Percentiles rank a stretch among this genome's conserved stretches.
Evolutionary conservation across 2,888 invertebrate genomes (phyloP).

Genomic region (Heliconius cydno): DNA sequence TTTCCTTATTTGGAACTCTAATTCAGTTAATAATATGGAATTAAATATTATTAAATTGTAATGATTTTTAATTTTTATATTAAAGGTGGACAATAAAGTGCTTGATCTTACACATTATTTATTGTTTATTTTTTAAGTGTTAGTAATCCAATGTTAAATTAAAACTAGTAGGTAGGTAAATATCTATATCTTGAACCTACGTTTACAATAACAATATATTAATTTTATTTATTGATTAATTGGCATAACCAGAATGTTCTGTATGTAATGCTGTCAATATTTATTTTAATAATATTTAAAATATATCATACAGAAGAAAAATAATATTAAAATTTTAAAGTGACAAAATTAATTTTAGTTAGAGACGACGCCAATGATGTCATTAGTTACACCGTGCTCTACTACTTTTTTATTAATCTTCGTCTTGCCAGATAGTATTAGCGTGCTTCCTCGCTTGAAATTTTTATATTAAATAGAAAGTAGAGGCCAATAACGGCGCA

Average conservation of each 20-base stretch:
- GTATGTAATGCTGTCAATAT: too few relatives aligned
- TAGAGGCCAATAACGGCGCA: background rate
- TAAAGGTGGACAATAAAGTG: too few relatives aligned
- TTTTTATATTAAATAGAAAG: background rate
- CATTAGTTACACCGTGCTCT: background rate
- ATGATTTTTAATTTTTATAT: too few relatives aligned
- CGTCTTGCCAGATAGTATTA: background rate
- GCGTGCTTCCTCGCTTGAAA: background rate
- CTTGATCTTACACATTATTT: too few relatives aligned
- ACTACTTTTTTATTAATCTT: background rate
- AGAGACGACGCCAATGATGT: background rate
- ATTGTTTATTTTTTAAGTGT: too few relatives aligned
- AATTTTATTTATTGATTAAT: too few relatives aligned
- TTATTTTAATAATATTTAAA: too few relatives aligned
- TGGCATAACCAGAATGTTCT: too few relatives aligned
- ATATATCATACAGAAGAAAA: background rate
- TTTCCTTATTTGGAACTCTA: background rate
- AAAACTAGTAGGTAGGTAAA: background rate
- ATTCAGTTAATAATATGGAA: background rate
- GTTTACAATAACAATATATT: background rate
- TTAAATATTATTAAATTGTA: background rate
- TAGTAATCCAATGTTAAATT: too few relatives aligned
- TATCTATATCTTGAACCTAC: background rate
- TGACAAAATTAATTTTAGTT: background rate
- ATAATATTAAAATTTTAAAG: background rate